A percentile compares a stretch with the other conserved stretches of the same genome.
These are phyloP conservation scores for Metopolophium dirhodum DNA, from an alignment of 1,140 invertebrate species.

Conservation along the genomic window DNA sequence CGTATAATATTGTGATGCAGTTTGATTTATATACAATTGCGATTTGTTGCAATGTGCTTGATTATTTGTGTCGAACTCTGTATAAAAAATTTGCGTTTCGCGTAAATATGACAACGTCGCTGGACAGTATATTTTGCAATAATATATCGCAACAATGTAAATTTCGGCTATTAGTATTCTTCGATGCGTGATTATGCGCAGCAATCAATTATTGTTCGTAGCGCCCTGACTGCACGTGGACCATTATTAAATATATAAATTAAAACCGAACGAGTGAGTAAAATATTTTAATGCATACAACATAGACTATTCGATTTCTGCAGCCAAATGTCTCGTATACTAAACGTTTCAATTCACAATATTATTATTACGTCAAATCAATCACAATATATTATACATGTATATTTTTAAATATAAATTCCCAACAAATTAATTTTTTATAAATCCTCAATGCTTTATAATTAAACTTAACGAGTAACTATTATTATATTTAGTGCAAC, in stretches of 20 bases:
- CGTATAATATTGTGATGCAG: background rate
- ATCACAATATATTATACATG: too few species aligned
- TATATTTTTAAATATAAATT: background rate
- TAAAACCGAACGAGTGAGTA: background rate
- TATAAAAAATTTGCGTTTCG: background rate
- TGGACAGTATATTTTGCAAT: background rate
- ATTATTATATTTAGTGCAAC: too few species aligned
- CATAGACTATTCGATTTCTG: background rate
- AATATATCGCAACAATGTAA: background rate
- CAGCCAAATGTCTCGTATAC: background rate
- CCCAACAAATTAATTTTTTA: background rate
- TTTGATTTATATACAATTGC: background rate
- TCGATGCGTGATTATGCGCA: background rate
- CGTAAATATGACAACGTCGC: background rate
- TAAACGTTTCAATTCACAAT: background rate
- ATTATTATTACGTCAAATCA: background rate
- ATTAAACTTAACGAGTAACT: too few species aligned
- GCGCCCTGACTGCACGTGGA: too few species aligned
- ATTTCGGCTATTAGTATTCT: background rate
- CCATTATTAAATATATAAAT: background rate
- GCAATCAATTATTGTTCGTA: background rate
- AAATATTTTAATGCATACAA: background rate
- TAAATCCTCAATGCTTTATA: background rate
- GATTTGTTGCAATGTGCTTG: background rate
- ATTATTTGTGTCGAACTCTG: background rate